Base-by-base conservation (phyloP, 2,113 vertebrate genomes). In the Athene cunicularia region DNA sequence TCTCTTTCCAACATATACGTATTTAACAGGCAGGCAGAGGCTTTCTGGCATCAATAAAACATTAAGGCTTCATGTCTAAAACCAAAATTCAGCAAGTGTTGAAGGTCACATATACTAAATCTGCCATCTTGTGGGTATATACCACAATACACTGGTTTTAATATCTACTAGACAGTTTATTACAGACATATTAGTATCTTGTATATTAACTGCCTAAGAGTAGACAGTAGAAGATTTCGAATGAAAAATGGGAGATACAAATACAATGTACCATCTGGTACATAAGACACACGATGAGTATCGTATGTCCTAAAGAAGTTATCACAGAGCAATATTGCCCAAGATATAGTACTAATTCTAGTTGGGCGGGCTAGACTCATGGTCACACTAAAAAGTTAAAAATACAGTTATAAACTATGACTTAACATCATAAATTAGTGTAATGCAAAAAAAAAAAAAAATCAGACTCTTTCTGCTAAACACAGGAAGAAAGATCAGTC, bases 41-140 rank as follows among this genome's bases (percentile, higher is more conserved):
- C 58, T 52, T 82, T 75, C 49, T 47, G 32, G 7, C 27, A 80
- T 41, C 68, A 88, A 59, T 72, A 93, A 91, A 88, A 70, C 32
- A 82, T 41, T 76, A 80, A 80, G 18, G 10, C 56, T 85, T 80
- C 39, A 59, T 9, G 32, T 45, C 50, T 75, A 92, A 87, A 93
- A 41, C 1, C 12, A 66, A 79, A 64, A 90, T 75, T 60, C 43
- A 89, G 68, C 41, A 93, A 67, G 93, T 59, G 49, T 35, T 88
- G 88, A 75, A 87, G 76, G 71, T 77, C 88, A 90, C 17, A 72
- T 74, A 75, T 27, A 18, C 70, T 94, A 93, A 94, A 95, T 93
- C 94, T 97, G 95, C 97, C 96, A 96, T 91, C 95, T 97, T 95
- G 91, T 97, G 95, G 93, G 37, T 60, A 71, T 47, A 50, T 35